Conservation (phyloP, 2,888 invertebrate species). For the Aquatica leii region DNA sequence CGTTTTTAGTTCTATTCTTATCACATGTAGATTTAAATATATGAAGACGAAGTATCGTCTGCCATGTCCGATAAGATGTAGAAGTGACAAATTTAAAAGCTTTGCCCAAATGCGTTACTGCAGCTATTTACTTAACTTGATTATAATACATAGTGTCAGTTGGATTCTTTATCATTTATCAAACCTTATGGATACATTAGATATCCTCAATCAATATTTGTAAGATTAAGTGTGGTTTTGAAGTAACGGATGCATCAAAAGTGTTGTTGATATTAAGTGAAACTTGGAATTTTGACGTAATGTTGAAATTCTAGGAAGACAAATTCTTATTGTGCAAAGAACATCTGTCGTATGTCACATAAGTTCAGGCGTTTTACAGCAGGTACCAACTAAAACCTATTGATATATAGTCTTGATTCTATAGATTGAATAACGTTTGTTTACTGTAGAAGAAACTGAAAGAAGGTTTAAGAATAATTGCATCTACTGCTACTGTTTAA, state of each 20-base stretch:
- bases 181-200: slow-evolving; percentile 21
- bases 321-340: slow-evolving; percentile 1
- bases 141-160: slow-evolving; percentile 16
- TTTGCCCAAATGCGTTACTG: slow-evolving; percentile 16
- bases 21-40: slow-evolving; percentile 32
- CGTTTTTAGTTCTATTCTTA: slow-evolving; percentile 12
- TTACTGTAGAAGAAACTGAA: neutral
- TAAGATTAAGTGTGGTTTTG: slow-evolving; percentile 15
- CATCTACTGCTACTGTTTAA: no score
- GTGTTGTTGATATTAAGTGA: neutral
- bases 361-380: slow-evolving; percentile 3
- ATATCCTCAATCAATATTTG: slow-evolving; percentile 33
- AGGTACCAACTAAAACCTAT: slow-evolving; percentile 4
- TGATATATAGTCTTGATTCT: no score
- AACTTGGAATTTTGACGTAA: no score
- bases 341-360: slow-evolving; percentile 11
- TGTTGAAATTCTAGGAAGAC: no score
- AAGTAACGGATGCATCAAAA: slow-evolving; percentile 18
- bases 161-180: slow-evolving; percentile 25
- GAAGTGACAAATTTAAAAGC: slow-evolving; percentile 25
- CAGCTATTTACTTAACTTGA: slow-evolving; percentile 26
- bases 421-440: slow-evolving; percentile 5
- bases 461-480: no score
- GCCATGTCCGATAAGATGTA: slow-evolving; percentile 21
- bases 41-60: slow-evolving; percentile 20